A percentile compares a stretch with the other conserved stretches of the same genome.
Evolutionary conservation across 2,113 vertebrate species (phyloP).

Genomic region (Sigmodon hispidus): DNA sequence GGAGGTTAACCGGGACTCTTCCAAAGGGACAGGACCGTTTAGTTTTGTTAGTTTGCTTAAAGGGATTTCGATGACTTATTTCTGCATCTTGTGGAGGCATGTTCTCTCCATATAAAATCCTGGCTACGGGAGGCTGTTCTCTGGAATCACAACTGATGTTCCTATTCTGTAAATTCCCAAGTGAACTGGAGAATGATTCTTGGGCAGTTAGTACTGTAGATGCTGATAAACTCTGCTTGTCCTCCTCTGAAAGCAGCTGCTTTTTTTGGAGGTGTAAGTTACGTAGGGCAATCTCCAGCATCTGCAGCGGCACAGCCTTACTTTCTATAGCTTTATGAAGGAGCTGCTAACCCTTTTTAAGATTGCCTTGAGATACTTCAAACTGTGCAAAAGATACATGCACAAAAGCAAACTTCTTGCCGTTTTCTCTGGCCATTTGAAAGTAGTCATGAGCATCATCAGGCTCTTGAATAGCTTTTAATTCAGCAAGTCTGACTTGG

Average conservation of each 20-base stretch:
- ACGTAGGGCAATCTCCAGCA: conserved; percentile 90
- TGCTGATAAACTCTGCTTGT: conserved; percentile 87
- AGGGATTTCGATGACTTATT: conserved; percentile 76
- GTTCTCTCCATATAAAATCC: conserved; percentile 82
- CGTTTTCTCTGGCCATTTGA: conserved; percentile 92
- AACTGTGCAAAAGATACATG: conserved; percentile 96
- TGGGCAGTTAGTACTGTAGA: conserved; percentile 63
- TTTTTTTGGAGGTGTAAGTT: conserved; percentile 91
- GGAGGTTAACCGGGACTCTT: conserved; percentile 86
- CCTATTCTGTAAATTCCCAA: conserved; percentile 79
- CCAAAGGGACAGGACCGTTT: conserved; percentile 86
- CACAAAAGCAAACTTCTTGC: conserved; percentile 96
- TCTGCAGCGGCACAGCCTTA: conserved; percentile 90
- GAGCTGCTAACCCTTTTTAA: conserved; percentile 92
- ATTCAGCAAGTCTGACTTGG: conserved; percentile 94
- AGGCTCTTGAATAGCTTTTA: conserved; percentile 92
- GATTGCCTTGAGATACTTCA: conserved; percentile 94
- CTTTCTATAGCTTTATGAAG: conserved; percentile 92
- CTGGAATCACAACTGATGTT: conserved; percentile 79
- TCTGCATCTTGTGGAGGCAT: conserved; percentile 81
- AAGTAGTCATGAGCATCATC: conserved; percentile 96
- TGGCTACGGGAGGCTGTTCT: conserved; percentile 76
- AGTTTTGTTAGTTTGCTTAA: conserved; percentile 82
- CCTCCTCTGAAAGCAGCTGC: conserved; percentile 87
- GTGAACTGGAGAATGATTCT: conserved; percentile 73